Base-by-base conservation (phyloP, 2,113 vertebrate species). In the Dolichotis patagonum region DNA sequence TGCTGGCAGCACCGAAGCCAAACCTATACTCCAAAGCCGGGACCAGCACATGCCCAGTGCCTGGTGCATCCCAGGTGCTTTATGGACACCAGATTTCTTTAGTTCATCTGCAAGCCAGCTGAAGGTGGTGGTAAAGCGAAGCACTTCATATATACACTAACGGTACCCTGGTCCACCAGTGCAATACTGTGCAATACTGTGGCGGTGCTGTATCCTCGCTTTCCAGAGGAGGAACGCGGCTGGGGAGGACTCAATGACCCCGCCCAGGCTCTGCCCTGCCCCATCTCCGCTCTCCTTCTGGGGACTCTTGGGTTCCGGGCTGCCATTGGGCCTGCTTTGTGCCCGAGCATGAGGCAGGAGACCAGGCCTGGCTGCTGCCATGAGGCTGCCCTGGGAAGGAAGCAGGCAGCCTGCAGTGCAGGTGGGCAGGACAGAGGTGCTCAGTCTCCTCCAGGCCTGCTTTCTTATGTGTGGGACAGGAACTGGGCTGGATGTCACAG, bases 1-100 rank as follows among this genome's bases (percentile, higher is more conserved):
- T 3, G 20, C 63, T n/a, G 43, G 32, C 65, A 6, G 86, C 0
- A 26, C 7, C 12, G 26, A 19, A 20, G 87, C 28, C 16, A 7
- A 11, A 0, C 54, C 88, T 22, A 5, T 0, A 22, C 12, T 1
- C 6, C 5, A 4, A 3, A 1, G 43, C 43, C 4, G 10, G 10
- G 0, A 5, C 77, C 5, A 1, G 35, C 7, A 4, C 0, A 13
- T 3, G 0, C 62, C 71, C 2, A 7, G 12, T 0, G 73, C 32
- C 49, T 14, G 12, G 1, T 0, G 5, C 16, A 41, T 0, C 49
- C 58, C 88, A 9, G 65, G 87, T 4, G 12, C 38, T 19, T 43
- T 22, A 7, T 6, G 1, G 5, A 1, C 0, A 0, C 4, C 3
- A 9, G 8, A 9, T 49, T 41, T 3, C 24, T 13, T 22, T 7